Evolutionary conservation across 2,888 invertebrate genomes (phyloP).

Genomic region (Leptopilina drosophilae): DNA sequence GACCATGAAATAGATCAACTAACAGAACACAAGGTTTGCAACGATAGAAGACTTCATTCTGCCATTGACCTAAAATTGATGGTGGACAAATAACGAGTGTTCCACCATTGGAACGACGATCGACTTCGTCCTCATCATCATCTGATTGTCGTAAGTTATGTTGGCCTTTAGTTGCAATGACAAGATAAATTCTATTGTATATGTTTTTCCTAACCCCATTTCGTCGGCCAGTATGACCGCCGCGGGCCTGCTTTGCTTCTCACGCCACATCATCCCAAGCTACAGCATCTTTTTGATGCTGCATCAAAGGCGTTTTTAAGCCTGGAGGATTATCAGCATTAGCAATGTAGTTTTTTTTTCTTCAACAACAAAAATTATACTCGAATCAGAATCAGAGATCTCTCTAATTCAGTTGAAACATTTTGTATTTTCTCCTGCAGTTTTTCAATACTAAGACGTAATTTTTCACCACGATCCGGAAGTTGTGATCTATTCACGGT

Average conservation of each 20-base stretch:
- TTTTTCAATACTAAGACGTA: constrained; percentile 78
- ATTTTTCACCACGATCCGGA: constrained; percentile 82
- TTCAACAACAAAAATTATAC: constrained; percentile 61
- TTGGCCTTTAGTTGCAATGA: constrained; percentile 77
- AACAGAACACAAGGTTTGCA: constrained; percentile 81
- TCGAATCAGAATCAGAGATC: not conserved
- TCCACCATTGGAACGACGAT: constrained; percentile 79
- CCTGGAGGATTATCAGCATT: constrained; percentile 82
- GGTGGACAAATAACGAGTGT: constrained; percentile 96
- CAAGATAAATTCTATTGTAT: constrained; percentile 89
- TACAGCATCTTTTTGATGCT: constrained; percentile 91
- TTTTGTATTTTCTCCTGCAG: constrained; percentile 77
- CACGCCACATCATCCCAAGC: constrained; percentile 94
- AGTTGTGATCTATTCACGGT: constrained; percentile 73
- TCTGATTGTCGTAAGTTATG: constrained; percentile 62
- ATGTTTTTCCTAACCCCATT: constrained; percentile 90
- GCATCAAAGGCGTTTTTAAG: constrained; percentile 84
- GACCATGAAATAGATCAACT: constrained; percentile 88
- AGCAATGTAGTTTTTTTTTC: too few relatives aligned
- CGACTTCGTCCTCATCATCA: constrained; percentile 38
- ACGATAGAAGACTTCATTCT: constrained; percentile 85
- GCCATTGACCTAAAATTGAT: constrained; percentile 94
- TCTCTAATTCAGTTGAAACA: not conserved
- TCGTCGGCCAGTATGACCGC: constrained; percentile 93
- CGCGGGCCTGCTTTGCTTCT: constrained; percentile 89